Evolutionary conservation across 1,140 invertebrate genomes (phyloP), one percentile per base, ranked within the genome.

Genomic region (Nylanderia fulva): DNA sequence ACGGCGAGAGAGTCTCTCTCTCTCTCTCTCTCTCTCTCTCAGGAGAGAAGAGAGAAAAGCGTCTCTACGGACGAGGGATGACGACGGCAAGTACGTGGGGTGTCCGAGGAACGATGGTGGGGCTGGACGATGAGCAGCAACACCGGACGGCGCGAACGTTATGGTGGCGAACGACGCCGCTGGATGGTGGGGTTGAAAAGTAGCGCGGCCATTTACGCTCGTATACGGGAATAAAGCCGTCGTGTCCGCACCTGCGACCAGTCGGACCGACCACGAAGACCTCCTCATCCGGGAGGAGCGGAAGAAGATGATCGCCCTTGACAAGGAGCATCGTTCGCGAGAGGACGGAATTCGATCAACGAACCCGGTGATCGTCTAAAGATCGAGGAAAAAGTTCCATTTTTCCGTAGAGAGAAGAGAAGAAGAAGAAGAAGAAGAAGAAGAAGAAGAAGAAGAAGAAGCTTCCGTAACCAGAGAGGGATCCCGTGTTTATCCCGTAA

Each of bases 121-220:
- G 74, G 79, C 76, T 90, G 68, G 64, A 76, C 45, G 56, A 52
- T 84, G 77, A 45, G 77, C 77, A 18, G 77, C 77, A 58, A 82
- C 68, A 84, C 60, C 42, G 79, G 66, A 76, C 80, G 75, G 61
- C 45, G 27, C 68, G 79, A 72, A 33, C 29, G 88, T 88, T 87
- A 87, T 84, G 86, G 86, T 84, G 88, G 87, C 72, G 66, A 85
- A 83, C 76, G 71, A 72, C 54, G 64, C 33, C 21, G 77, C 8
- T 76, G 72, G 66, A 74, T 89, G 66, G 88, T 89, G 89, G 89
- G 89, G 88, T 76, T 84, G 88, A 88, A 90, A 86, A 80, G 86
- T 85, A 79, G 88, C 89, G 84, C 88, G 69, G 84, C 85, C 88
- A 84, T 85, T 90, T 90, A 90, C 87, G 89, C 18, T 86, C 80